These are phyloP conservation scores for Champsocephalus gunnari DNA, from an alignment of 2,797 vertebrate genomes.

Conservation along the genomic window DNA sequence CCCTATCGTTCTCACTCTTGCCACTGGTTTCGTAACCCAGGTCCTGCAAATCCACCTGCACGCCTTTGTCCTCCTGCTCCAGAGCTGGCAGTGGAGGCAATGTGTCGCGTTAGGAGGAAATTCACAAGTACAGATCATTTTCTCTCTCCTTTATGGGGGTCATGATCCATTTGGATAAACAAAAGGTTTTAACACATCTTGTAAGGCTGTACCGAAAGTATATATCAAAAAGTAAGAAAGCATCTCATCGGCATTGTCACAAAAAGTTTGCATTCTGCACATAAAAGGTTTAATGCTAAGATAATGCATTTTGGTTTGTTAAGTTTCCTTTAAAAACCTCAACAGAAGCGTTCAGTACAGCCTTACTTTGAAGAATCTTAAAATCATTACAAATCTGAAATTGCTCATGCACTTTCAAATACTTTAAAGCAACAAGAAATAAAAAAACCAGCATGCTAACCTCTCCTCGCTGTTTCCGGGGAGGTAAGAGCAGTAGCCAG, in stretches of 20 bases:
- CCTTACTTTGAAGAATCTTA: constrained; percentile 4
- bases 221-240: too few relatives aligned
- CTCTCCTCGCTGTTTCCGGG: constrained; percentile 67
- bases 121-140: constrained; percentile 15
- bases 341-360: too few relatives aligned
- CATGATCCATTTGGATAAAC: constrained; percentile 8
- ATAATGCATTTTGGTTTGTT: too few relatives aligned
- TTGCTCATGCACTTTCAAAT: constrained; percentile 23
- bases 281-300: too few relatives aligned
- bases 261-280: too few relatives aligned
- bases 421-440: not conserved
- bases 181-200: not conserved
- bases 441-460: constrained; percentile 57
- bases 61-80: constrained; percentile 82
- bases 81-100: constrained; percentile 81
- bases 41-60: constrained; percentile 84
- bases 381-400: not conserved
- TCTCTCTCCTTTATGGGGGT: constrained; percentile 27
- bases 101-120: constrained; percentile 54
- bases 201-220: too few relatives aligned
- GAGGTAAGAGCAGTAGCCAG: constrained; percentile 77
- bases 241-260: too few relatives aligned
- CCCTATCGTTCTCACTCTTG: constrained; percentile 86
- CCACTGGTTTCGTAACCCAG: constrained; percentile 83
- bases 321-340: too few relatives aligned